Percentiles rank a stretch among this genome's conserved stretches.
phyloP scores from a whole-genome alignment of 2,888 invertebrate genomes.

The Hololepta plana region DNA sequence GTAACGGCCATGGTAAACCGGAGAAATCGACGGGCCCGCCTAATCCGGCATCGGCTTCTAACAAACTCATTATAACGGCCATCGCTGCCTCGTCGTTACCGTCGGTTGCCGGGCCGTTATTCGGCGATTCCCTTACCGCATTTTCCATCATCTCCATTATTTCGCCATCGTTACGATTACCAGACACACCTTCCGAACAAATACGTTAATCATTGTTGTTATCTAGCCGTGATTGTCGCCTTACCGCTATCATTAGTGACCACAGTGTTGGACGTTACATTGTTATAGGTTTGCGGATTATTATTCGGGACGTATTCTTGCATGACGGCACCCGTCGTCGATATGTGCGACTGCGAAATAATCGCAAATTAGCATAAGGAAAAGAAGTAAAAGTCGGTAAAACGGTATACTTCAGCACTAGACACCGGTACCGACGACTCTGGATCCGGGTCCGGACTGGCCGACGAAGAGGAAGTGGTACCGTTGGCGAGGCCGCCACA shows the following conservation, averaged over 20 bases:
- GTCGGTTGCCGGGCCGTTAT: constrained; percentile 33
- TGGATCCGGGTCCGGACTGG: constrained; percentile 28
- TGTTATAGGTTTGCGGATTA: constrained; percentile 14
- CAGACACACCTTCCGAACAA: too few relatives aligned
- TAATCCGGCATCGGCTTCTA: constrained; percentile 77
- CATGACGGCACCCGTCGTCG: constrained; percentile 18
- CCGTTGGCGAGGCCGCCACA: too few relatives aligned
- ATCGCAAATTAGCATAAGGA: too few relatives aligned
- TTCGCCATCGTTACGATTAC: constrained; percentile 27
- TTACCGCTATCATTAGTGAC: constrained; percentile 33
- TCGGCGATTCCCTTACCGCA: constrained; percentile 29
- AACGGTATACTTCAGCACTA: constrained; percentile 14
- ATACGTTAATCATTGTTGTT: too few relatives aligned
- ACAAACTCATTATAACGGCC: constrained; percentile 80
- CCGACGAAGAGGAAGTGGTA: constrained; percentile 31
- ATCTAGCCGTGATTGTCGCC: too few relatives aligned
- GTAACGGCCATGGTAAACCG: constrained; percentile 71
- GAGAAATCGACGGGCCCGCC: constrained; percentile 78
- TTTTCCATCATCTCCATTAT: constrained; percentile 40
- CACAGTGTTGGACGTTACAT: constrained; percentile 26
- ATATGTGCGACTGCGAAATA: constrained; percentile 24
- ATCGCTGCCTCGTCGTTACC: constrained; percentile 80
- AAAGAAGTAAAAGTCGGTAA: constrained; percentile 11
- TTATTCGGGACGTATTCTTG: constrained; percentile 9
- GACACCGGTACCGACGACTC: constrained; percentile 18